A percentile compares a stretch with the other conserved stretches of the same genome.
These are phyloP conservation scores for Spinus olivaceus DNA, from an alignment of 2,797 vertebrate genomes.

Conservation along the genomic window DNA sequence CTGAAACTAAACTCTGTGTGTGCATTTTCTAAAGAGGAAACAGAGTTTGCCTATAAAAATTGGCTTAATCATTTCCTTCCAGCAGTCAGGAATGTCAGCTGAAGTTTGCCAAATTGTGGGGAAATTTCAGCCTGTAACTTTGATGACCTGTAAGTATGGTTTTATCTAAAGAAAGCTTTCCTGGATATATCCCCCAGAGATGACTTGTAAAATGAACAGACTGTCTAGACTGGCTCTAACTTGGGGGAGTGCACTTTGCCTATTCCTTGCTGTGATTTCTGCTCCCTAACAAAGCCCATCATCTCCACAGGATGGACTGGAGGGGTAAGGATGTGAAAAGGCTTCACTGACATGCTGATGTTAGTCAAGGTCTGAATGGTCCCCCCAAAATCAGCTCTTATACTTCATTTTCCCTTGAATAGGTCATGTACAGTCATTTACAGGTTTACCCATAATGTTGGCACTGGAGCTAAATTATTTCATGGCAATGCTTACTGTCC, in stretches of 20 bases:
- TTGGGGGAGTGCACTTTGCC: not conserved
- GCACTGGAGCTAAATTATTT: not conserved
- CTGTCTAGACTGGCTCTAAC: not conserved
- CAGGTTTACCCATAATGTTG: not conserved
- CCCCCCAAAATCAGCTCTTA: not conserved
- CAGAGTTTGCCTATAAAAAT: not conserved
- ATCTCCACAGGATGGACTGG: not conserved
- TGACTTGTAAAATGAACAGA: not conserved
- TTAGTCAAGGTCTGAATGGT: not conserved
- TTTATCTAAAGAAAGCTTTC: not conserved
- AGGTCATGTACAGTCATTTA: not conserved
- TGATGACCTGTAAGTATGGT: not conserved
- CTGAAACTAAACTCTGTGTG: not conserved
- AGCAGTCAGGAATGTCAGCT: not conserved
- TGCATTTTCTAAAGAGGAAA: not conserved
- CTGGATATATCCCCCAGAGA: not conserved
- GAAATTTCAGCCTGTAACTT: not conserved
- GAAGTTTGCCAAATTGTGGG: not conserved
- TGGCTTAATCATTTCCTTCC: not conserved
- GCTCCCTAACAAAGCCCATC: not conserved
- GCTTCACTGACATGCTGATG: accelerated
- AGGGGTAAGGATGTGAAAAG: not conserved
- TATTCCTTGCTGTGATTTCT: not conserved
- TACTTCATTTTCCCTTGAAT: not conserved
- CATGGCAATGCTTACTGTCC: not conserved